Base-by-base conservation (phyloP, 2,113 vertebrate genomes). In the Paraplagusia blochii region DNA sequence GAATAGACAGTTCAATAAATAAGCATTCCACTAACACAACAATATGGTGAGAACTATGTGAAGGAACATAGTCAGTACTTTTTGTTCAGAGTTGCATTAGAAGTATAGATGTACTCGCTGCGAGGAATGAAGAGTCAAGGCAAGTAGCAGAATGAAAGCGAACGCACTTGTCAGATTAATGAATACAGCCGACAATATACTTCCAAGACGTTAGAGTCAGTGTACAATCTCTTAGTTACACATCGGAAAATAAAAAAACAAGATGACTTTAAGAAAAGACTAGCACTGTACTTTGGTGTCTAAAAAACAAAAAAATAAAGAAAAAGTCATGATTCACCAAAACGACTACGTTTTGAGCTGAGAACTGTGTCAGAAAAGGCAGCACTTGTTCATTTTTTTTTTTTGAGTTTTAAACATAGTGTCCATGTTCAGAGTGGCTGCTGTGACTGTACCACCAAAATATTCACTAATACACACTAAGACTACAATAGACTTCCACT, bases 1-100 rank as follows among this genome's bases (percentile, higher is more conserved):
- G 73, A 74, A 82, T 66, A 78, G 72, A 89, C 79, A 84, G 76
- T 74, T 89, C 85, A 90, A 90, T 90, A 90, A 90, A 90, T 90
- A 89, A 85, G 86, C 88, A 88, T 86, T 91, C 84, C 89, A 90
- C 87, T 88, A 87, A 87, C 85, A 90, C 87, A 85, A 82, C 73
- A 80, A 84, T 79, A 84, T 72, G 72, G 74, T 74, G 77, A 81
- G 82, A 87, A 85, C 79, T 75, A 82, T 74, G 82, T 79, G 82
- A 74, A 77, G 77, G 22, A 76, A 77, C 82, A 84, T 19, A 67
- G 54, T 74, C 51, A 54, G 13, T 56, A 71, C 67, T 9, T 66
- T 62, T 75, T 74, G 81, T 64, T 86, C 72, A 67, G 52, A 69
- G 69, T 74, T 76, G 74, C 73, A 77, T 82, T 64, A 72, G 78